Evolutionary conservation across 2,888 invertebrate species (phyloP), one percentile per base, ranked within the genome.

Genomic region (Drosophila tripunctata): DNA sequence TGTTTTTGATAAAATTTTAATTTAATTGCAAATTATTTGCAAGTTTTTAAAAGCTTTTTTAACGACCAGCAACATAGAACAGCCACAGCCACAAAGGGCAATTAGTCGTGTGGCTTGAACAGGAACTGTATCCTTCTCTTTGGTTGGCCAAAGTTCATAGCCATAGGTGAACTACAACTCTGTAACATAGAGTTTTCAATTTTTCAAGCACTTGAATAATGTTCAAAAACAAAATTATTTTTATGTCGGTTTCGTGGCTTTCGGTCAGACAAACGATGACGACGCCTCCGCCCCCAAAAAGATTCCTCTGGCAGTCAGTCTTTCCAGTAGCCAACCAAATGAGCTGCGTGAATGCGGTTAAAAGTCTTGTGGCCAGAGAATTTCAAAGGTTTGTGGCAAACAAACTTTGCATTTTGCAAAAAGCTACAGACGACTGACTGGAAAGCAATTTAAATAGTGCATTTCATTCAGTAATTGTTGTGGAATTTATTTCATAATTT

Each of bases 1-100:
- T 75, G 66, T 68, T 58, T n/a, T 61, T 56, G 48, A 33, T 56
- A 43, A 74, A 67, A 66, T 50, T 58, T 63, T 83, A 67, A 78
- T 73, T 83, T 76, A 78, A 69, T 78, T 80, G 71, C 68, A 81
- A 82, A 74, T 77, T 51, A 57, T 52, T 47, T 36, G 22, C 36
- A 64, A 52, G 21, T 43, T 55, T 48, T 61, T 45, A 27, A 69
- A 62, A 57, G 58, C 45, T 55, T 75, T 48, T 22, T 30, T 17
- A n/a, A n/a, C n/a, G n/a, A n/a, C n/a, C n/a, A n/a, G n/a, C 24
- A 38, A 6, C 6, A 15, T n/a, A 4, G 8, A n/a, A 8, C 0
- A 21, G 31, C 35, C 33, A 50, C 58, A 48, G 7, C 35, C 47
- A 22, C 47, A 71, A 57, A 58, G 35, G 66, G 52, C 51, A 72